These are phyloP conservation scores for Nebria ingens DNA, from an alignment of 1,140 invertebrate genomes.

Conservation along the genomic window DNA sequence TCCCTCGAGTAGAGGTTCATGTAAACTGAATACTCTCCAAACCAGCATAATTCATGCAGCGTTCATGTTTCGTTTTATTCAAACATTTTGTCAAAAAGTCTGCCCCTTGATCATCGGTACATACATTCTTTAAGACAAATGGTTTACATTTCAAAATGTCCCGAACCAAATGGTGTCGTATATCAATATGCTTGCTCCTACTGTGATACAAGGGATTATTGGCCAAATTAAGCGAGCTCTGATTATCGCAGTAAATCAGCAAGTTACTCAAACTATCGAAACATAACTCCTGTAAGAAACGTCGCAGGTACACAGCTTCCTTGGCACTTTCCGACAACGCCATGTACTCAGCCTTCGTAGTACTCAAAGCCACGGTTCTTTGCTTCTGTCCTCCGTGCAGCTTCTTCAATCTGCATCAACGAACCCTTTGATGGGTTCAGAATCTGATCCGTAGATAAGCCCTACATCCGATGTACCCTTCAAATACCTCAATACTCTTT, in stretches of 20 bases:
- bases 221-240: not conserved
- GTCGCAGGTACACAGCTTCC: not conserved
- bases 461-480: not conserved
- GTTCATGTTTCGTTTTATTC: not conserved
- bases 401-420: not conserved
- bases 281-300: not conserved
- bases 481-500: not conserved
- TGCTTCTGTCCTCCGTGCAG: no score
- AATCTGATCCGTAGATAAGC: not conserved
- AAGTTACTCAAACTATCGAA: not conserved
- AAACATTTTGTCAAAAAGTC: conserved; percentile 12
- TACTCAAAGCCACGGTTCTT: no score
- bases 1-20: not conserved
- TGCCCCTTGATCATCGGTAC: not conserved
- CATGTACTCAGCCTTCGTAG: not conserved
- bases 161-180: not conserved
- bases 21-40: not conserved
- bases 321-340: not conserved
- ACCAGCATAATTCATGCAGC: not conserved
- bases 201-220: not conserved
- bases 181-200: not conserved
- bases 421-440: not conserved
- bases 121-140: conserved; percentile 19
- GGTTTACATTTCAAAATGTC: not conserved
- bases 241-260: not conserved